A percentile compares a stretch with the other conserved stretches of the same genome.
Conservation (phyloP, 2,888 invertebrate species). For the Gymnocheta viridis region DNA sequence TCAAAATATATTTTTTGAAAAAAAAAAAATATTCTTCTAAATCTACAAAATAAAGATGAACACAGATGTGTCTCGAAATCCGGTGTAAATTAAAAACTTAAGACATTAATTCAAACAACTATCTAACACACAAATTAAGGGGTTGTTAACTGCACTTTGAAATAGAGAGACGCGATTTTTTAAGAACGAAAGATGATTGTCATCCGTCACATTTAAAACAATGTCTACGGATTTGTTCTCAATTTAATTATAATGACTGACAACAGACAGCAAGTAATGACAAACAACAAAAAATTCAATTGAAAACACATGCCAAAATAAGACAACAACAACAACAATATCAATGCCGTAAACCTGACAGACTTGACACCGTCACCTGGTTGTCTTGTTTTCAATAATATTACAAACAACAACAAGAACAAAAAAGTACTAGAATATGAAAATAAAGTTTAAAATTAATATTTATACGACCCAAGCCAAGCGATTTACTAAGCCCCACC, state of each 20-base stretch:
- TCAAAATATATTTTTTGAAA: slow-evolving; percentile 64
- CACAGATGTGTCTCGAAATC: slow-evolving; percentile 69
- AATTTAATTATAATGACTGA: slow-evolving; percentile 70
- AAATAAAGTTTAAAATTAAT: background rate
- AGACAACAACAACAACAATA: too few species aligned
- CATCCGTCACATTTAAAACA: slow-evolving; percentile 66
- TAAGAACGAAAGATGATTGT: slow-evolving; percentile 67
- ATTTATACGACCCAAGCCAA: background rate
- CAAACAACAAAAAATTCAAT: slow-evolving; percentile 1
- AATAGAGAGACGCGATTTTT: slow-evolving; percentile 16
- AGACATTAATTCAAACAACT: slow-evolving; percentile 1
- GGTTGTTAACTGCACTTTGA: slow-evolving; percentile 55
- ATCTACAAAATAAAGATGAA: slow-evolving; percentile 57
- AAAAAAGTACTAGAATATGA: background rate
- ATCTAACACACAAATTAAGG: background rate
- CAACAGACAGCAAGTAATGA: slow-evolving; percentile 37
- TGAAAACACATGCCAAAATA: slow-evolving; percentile 28
- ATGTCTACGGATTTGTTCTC: slow-evolving; percentile 68
- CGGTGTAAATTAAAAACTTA: slow-evolving; percentile 59
- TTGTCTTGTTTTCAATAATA: slow-evolving; percentile 19
- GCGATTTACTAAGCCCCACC: background rate
- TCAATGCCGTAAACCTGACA: slow-evolving; percentile 45
- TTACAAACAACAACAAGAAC: background rate
- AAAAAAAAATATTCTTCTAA: slow-evolving; percentile 60
- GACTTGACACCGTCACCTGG: slow-evolving; percentile 63